Evolutionary conservation across 2,797 vertebrate species (phyloP).

Genomic region (Rhyacichthys aspro): DNA sequence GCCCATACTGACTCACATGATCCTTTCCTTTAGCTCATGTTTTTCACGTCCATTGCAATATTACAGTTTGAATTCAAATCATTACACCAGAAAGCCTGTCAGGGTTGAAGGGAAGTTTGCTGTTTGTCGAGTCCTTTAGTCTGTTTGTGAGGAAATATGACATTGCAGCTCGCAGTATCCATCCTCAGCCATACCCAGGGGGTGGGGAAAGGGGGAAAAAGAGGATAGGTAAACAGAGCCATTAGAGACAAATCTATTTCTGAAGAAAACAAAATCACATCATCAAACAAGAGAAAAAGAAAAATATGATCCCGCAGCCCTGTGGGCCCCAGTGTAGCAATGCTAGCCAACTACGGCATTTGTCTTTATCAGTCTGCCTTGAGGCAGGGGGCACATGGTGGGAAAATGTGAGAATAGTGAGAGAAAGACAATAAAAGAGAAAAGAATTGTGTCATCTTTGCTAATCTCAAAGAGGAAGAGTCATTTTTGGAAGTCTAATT

Average conservation of each 20-base stretch:
- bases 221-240: slow-evolving; percentile 84
- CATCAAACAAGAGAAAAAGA: slow-evolving; percentile 85
- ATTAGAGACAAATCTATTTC: slow-evolving; percentile 88
- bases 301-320: slow-evolving; percentile 82
- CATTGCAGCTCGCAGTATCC: slow-evolving; percentile 61
- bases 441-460: slow-evolving; percentile 48
- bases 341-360: slow-evolving; percentile 83
- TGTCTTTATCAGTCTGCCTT: slow-evolving; percentile 85
- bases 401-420: slow-evolving; percentile 64
- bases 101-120: slow-evolving; percentile 29
- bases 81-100: neutral
- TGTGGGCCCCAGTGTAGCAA: slow-evolving; percentile 72
- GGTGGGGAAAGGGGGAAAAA: slow-evolving; percentile 57
- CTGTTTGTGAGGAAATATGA: slow-evolving; percentile 59
- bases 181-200: slow-evolving; percentile 61
- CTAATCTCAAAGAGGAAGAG: slow-evolving; percentile 34
- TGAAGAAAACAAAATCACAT: slow-evolving; percentile 87
- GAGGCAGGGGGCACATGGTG: slow-evolving; percentile 62
- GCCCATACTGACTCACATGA: no score
- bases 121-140: slow-evolving; percentile 44
- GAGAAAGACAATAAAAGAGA: slow-evolving; percentile 56
- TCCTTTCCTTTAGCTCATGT: no score
- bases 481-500: slow-evolving; percentile 48
- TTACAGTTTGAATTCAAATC: no score
- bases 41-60: no score